Percentiles rank a stretch among this genome's conserved stretches.
These are phyloP conservation scores for Syncerus caffer DNA, from an alignment of 2,797 vertebrate species.

Conservation along the genomic window DNA sequence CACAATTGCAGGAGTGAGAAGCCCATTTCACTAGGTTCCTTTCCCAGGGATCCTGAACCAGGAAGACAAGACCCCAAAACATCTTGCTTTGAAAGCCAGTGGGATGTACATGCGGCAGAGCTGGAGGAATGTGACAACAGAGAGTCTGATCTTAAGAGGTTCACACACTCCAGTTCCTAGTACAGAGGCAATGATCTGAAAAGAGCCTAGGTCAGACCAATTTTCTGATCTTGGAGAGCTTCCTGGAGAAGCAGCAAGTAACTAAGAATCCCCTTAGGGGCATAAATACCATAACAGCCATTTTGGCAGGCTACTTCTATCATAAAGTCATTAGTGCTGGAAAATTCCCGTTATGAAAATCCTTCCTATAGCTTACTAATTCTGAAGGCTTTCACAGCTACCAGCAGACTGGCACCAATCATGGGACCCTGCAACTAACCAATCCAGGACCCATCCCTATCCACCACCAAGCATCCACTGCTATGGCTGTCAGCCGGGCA, in stretches of 20 bases:
- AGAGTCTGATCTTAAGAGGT: not conserved
- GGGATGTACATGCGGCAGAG: not conserved
- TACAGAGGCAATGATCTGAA: not conserved
- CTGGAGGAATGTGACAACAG: not conserved
- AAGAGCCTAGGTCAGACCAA: not conserved
- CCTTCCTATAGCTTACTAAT: not conserved
- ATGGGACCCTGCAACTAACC: not conserved
- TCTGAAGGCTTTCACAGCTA: not conserved
- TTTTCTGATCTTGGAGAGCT: not conserved
- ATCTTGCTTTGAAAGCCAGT: not conserved
- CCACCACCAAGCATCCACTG: not conserved
- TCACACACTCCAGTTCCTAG: not conserved
- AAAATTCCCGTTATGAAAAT: not conserved
- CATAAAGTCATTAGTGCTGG: not conserved
- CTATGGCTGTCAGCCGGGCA: not conserved
- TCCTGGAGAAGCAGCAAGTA: not conserved
- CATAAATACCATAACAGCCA: not conserved
- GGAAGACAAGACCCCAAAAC: not conserved
- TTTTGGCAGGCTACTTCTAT: not conserved
- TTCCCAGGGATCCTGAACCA: not conserved
- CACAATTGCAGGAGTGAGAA: not conserved
- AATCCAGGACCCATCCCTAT: not conserved
- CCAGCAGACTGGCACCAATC: not conserved
- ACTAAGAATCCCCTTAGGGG: not conserved
- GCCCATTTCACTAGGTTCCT: not conserved